These are phyloP conservation scores for Sthenelais limicola DNA, from an alignment of 2,888 invertebrate species.

Conservation along the genomic window DNA sequence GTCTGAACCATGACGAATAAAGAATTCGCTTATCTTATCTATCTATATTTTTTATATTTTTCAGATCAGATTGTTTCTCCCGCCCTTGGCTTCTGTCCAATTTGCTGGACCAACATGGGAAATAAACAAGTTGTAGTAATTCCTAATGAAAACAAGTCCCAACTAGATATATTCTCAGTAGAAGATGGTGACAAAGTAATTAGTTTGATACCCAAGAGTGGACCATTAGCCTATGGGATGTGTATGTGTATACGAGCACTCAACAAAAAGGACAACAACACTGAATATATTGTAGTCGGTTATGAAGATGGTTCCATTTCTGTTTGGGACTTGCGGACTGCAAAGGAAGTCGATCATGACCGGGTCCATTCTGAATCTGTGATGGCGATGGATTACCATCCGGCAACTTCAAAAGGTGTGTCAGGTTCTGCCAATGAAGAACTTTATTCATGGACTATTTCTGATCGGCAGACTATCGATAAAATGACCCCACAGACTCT, in stretches of 20 bases:
- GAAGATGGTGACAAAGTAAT: background rate
- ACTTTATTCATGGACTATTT: slow-evolving; percentile 3
- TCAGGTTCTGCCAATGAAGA: background rate
- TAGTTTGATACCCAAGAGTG: background rate
- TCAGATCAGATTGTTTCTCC: too few relatives aligned
- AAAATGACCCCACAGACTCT: slow-evolving; percentile 9
- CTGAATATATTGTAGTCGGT: background rate
- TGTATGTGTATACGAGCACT: background rate
- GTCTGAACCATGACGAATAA: too few relatives aligned
- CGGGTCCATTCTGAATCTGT: background rate
- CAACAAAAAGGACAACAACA: background rate
- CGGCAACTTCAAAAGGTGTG: background rate
- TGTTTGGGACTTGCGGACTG: background rate
- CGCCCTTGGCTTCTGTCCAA: slow-evolving; percentile 7
- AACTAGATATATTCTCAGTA: slow-evolving; percentile 3
- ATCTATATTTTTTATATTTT: too few relatives aligned
- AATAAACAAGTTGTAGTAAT: background rate
- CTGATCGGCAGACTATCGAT: background rate
- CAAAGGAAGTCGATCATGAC: background rate
- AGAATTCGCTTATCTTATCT: too few relatives aligned
- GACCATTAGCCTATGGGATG: background rate
- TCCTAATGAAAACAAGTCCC: slow-evolving; percentile 24
- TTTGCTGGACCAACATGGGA: background rate
- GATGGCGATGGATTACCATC: slow-evolving; percentile 17
- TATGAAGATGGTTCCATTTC: slow-evolving; percentile 12